Evolutionary conservation across 2,113 vertebrate genomes (phyloP), one percentile per base, ranked within the genome.

Genomic region (Thomomys bottae): DNA sequence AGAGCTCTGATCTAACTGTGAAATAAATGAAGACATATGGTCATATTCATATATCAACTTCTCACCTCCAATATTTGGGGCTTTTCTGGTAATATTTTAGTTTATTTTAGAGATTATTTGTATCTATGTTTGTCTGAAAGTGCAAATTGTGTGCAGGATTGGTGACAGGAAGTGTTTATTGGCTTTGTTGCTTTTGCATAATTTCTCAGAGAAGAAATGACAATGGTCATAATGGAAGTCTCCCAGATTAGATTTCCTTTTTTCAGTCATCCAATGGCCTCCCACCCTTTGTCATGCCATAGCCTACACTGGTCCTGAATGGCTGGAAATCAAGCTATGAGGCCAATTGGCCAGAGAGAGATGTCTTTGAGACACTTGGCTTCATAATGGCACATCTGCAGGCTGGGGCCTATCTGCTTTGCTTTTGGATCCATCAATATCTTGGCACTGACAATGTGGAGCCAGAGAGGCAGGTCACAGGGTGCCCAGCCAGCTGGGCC

Each of bases 1-100:
- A 23, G 30, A 18, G 3, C 64, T n/a, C 3, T 0, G 0, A 8
- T 11, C 26, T 54, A 12, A 54, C 5, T 54, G 15, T 15, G 14
- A 54, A 54, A 54, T 12, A 54, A 54, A 54, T 54, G 14, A 15
- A 54, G 49, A 54, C 49, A 15, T 54, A 54, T 54, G 49, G 49
- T 12, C 17, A 54, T 54, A 54, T 54, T 54, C 49, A 14, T 4
- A 54, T 54, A 3, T 54, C 49, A 54, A 36, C n/a, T 36, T 75
- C 86, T 82, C 17, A 8, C 36, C 40, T 21, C 20, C 7, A 34
- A 15, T 73, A 57, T 67, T 38, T 86, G 28, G 10, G 21, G 72
- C 59, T 34, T 28, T 24, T 12, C n/a, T 30, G 18, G 70, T 3
- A 59, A 18, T 59, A 32, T 66, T 40, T 32, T 36, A 66, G 49